A percentile compares a stretch with the other conserved stretches of the same genome.
Conservation (phyloP, 2,113 vertebrate species). For the Sinocyclocheilus grahami region DNA sequence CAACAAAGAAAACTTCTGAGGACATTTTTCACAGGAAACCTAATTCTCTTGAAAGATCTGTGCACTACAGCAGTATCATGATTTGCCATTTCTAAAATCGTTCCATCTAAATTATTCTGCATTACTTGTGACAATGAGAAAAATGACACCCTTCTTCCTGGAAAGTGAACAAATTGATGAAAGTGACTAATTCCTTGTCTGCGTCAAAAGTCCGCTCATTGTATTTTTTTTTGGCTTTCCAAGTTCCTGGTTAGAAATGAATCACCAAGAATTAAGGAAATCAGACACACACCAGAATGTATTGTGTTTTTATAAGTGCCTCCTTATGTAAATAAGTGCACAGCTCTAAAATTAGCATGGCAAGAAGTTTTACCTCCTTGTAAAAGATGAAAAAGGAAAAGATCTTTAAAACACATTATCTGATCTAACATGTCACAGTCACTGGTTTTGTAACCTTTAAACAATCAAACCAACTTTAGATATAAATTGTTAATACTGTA, state of each 20-base stretch:
- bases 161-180: neutral
- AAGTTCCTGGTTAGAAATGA: constrained; percentile 23
- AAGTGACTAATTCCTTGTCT: neutral
- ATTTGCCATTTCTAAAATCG: neutral
- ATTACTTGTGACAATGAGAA: neutral
- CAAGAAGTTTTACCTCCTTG: neutral
- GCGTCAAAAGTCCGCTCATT: neutral
- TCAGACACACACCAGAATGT: neutral
- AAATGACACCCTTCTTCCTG: neutral
- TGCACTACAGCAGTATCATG: neutral
- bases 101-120: neutral
- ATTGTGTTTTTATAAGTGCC: neutral
- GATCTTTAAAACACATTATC: neutral
- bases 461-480: neutral
- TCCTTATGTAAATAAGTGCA: neutral
- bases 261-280: constrained; percentile 11
- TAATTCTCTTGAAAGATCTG: constrained; percentile 9
- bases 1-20: constrained; percentile 93
- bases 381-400: neutral
- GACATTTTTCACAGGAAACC: neutral
- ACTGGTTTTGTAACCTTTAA: neutral
- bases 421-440: neutral
- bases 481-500: neutral
- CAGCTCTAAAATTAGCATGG: neutral
- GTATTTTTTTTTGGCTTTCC: neutral